phyloP scores from a whole-genome alignment of 2,888 invertebrate species.

The Chalcosyrphus nemorum region DNA sequence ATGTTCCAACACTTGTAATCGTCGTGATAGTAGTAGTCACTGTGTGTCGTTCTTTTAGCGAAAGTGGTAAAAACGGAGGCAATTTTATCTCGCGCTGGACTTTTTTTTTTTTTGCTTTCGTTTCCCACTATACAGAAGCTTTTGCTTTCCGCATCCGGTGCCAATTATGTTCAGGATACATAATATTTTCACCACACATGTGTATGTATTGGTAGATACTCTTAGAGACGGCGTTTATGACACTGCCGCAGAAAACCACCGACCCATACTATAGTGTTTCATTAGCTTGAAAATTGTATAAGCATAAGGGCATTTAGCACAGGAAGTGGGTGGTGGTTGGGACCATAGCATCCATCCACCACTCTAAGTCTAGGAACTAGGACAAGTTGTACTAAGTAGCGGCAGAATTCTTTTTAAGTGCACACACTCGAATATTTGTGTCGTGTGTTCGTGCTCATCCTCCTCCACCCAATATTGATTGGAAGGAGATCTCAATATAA shows the following conservation, averaged over 20 bases:
- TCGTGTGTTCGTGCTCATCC: background rate
- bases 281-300: constrained; percentile 62
- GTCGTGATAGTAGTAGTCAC: constrained; percentile 1
- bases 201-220: background rate
- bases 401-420: constrained; percentile 36
- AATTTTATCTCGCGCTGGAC: constrained; percentile 3
- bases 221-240: constrained; percentile 14
- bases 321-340: constrained; percentile 5
- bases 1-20: constrained; percentile 25
- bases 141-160: constrained; percentile 46
- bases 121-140: background rate
- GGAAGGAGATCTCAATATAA: background rate
- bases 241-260: background rate
- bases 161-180: constrained; percentile 52
- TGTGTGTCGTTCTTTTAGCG: background rate
- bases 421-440: constrained; percentile 16
- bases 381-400: constrained; percentile 58
- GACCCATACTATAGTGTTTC: constrained; percentile 42
- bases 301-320: constrained; percentile 55
- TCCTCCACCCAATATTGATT: constrained; percentile 33
- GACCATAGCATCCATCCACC: background rate
- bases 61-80: constrained; percentile 9
- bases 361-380: constrained; percentile 41
- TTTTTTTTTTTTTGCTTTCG: background rate
- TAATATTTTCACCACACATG: constrained; percentile 18